Evolutionary conservation across 2,113 vertebrate species (phyloP).

Genomic region (Cottus gobio): DNA sequence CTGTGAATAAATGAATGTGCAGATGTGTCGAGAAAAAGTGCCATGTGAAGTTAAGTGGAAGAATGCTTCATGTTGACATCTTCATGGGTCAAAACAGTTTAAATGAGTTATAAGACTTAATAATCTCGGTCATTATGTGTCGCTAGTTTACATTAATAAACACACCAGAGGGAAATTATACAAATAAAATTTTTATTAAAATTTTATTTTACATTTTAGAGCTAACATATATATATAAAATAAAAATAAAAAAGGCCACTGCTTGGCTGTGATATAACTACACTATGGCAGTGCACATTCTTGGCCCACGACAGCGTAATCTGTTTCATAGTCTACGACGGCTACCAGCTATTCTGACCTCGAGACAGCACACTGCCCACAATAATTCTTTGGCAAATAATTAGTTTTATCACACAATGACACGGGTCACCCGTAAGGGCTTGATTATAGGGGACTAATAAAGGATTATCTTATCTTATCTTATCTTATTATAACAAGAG

Average conservation of each 20-base stretch:
- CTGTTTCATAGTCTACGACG: constrained; percentile 65
- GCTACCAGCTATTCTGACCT: constrained; percentile 72
- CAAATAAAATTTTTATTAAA: constrained; percentile 21
- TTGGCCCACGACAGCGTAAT: constrained; percentile 62
- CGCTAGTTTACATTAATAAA: constrained; percentile 1
- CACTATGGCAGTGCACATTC: constrained; percentile 40
- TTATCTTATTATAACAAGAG: constrained; percentile 75
- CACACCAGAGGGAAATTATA: background rate
- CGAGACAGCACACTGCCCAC: constrained; percentile 57
- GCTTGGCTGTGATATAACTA: constrained; percentile 46
- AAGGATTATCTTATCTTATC: too few relatives aligned
- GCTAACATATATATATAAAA: constrained; percentile 40
- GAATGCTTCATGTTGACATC: constrained; percentile 9
- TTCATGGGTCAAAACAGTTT: constrained; percentile 14
- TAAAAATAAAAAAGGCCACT: constrained; percentile 36
- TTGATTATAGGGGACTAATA: too few relatives aligned
- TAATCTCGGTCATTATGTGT: background rate
- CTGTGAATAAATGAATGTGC: constrained; percentile 34
- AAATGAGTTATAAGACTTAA: background rate
- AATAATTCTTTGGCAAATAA: constrained; percentile 80
- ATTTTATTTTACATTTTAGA: background rate
- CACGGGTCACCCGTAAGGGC: constrained; percentile 77
- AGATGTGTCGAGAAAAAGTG: constrained; percentile 34
- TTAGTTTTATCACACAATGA: constrained; percentile 83
- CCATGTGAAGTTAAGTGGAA: background rate